phyloP scores from a whole-genome alignment of 1,140 invertebrate species.

The Dendrolimus kikuchii region DNA sequence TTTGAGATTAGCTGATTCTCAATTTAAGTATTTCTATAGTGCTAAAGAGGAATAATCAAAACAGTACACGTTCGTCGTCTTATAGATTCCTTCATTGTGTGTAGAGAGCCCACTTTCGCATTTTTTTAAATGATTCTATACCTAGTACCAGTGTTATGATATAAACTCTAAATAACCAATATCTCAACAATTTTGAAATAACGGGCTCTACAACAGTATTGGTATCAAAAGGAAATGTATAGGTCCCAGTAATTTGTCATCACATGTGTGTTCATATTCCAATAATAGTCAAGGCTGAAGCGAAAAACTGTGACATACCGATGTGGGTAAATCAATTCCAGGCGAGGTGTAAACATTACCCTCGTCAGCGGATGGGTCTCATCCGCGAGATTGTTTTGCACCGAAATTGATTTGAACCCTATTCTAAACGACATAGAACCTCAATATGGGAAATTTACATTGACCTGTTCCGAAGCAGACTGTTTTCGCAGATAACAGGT shows the following conservation, averaged over 20 bases:
- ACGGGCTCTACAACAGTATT: no score
- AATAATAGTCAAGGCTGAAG: constrained; percentile 21
- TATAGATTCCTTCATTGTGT: no score
- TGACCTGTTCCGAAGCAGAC: constrained; percentile 18
- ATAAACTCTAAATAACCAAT: no score
- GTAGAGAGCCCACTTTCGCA: no score
- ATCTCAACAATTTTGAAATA: no score
- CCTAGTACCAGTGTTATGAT: no score
- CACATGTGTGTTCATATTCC: constrained; percentile 17
- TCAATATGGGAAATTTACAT: constrained; percentile 42
- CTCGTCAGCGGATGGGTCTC: constrained; percentile 38
- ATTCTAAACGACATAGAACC: constrained; percentile 40
- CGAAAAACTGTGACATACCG: constrained; percentile 50
- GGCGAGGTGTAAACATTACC: constrained; percentile 46
- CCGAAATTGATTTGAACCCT: constrained; percentile 53
- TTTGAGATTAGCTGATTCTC: no score
- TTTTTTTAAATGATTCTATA: no score
- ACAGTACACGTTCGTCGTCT: no score
- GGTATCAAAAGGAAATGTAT: constrained; percentile 1
- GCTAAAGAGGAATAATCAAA: no score
- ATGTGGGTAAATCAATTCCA: constrained; percentile 60
- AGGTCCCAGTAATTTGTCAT: constrained; percentile 2
- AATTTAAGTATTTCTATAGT: no score
- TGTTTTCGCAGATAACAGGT: constrained; percentile 41
- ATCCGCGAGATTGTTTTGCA: constrained; percentile 44